Evolutionary conservation across 1,140 invertebrate species (phyloP), one percentile per base, ranked within the genome.

Genomic region (Procambarus clarkii): DNA sequence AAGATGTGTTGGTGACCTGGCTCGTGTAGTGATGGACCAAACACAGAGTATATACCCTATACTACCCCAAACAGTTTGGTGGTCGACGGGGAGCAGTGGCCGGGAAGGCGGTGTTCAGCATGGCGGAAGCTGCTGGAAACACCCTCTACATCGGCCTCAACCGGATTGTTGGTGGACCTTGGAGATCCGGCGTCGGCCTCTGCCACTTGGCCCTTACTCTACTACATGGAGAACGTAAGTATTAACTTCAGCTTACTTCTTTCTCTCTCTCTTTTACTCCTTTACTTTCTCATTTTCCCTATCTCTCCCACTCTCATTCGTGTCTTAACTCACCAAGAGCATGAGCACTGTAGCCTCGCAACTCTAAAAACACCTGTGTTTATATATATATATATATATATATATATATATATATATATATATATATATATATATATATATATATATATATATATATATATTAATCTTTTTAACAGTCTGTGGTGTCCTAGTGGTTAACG

Each of bases 401-500:
- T 77, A 77, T 24, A 21, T 24, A 77, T 77, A 77, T 34, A 77
- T 77, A 77, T 77, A 77, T 77, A 77, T 77, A 77, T 77, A 77
- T 77, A 77, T 77, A 77, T 77, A 77, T 77, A 77, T 77, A 77
- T 77, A 77, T 77, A 77, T 77, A 77, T 77, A 77, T 77, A 77
- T 77, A 44, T 77, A 77, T 34, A 34, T 34, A 34, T 34, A 34
- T 34, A 34, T 34, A 34, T 34, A 34, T 34, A 34, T 34, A 34
- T 34, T 34, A 34, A 34, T 1, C 34, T 1, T 34, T 34, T 34
- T 34, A 34, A 34, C 34, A 34, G 34, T 34, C 34, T 34, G 34
- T 34, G 34, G 34, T 34, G 34, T 0, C 34, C 34, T 34, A 34
- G 34, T 34, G 1, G 34, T 34, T 34, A 34, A 34, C 34, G 34